Percentiles rank a stretch among this genome's conserved stretches.
phyloP scores from a whole-genome alignment of 37 sponge, comb jelly and placozoan species.

The Beroe forskalii region DNA sequence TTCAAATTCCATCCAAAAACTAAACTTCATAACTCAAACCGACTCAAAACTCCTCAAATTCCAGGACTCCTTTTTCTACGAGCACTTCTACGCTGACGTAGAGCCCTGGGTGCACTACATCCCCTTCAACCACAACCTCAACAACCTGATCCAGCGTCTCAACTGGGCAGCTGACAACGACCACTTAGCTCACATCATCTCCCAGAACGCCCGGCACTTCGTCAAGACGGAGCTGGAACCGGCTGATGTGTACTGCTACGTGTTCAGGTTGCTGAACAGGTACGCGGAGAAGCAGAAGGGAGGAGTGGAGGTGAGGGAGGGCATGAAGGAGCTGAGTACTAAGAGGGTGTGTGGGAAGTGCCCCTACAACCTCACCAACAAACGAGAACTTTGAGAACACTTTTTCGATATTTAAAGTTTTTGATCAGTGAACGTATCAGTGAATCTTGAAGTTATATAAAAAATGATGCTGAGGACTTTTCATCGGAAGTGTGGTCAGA shows the following conservation, averaged over 20 bases:
- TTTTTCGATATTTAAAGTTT: background rate
- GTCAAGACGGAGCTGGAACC: constrained; percentile 77
- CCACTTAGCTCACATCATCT: constrained; percentile 77
- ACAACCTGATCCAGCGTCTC: constrained; percentile 80
- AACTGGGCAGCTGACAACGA: constrained; percentile 87
- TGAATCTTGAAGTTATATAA: background rate
- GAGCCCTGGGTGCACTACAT: constrained; percentile 94
- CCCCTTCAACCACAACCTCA: constrained; percentile 80
- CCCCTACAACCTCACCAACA: background rate
- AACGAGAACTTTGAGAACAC: constrained; percentile 13
- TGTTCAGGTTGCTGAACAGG: constrained; percentile 69
- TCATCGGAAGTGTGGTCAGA: no score
- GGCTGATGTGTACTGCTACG: constrained; percentile 84
- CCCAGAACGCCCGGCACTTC: constrained; percentile 75
- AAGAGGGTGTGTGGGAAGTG: constrained; percentile 20
- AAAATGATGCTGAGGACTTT: background rate
- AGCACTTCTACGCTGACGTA: constrained; percentile 90
- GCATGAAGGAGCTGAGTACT: constrained; percentile 30
- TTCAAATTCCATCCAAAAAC: no score
- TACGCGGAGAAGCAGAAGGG: constrained; percentile 25
- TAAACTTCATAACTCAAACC: no score
- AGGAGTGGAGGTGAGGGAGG: constrained; percentile 30
- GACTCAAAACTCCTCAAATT: background rate
- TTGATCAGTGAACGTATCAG: background rate
- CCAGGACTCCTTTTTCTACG: constrained; percentile 89